Evolutionary conservation across 2,113 vertebrate species (phyloP).

Genomic region (Nipponia nippon): DNA sequence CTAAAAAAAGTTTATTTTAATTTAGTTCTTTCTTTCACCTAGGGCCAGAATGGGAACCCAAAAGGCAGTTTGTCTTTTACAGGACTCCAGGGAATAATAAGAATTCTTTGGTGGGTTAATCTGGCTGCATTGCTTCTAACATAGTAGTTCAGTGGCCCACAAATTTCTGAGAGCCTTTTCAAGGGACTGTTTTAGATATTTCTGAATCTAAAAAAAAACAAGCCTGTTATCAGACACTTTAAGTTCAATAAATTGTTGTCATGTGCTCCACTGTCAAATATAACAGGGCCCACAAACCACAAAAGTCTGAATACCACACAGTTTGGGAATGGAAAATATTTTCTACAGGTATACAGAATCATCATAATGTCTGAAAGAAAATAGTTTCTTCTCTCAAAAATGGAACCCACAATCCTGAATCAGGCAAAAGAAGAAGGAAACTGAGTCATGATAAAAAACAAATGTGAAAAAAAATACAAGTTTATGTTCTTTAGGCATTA

Average conservation of each 20-base stretch:
- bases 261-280: background rate
- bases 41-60: background rate
- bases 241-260: background rate
- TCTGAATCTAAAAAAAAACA: background rate
- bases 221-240: background rate
- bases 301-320: background rate
- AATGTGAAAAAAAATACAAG: background rate
- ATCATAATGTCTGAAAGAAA: background rate
- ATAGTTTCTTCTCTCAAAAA: background rate
- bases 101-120: background rate
- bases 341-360: background rate
- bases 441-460: background rate
- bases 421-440: background rate
- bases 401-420: background rate
- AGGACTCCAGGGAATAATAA: background rate
- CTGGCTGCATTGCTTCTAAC: background rate
- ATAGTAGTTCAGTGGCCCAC: background rate
- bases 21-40: background rate
- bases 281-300: background rate
- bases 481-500: background rate
- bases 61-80: background rate
- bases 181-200: background rate
- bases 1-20: background rate
- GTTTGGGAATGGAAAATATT: background rate
- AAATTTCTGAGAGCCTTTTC: background rate